Percentiles rank a stretch among this genome's conserved stretches.
Conservation (phyloP, 2,888 invertebrate genomes). For the Drosophila recens region DNA sequence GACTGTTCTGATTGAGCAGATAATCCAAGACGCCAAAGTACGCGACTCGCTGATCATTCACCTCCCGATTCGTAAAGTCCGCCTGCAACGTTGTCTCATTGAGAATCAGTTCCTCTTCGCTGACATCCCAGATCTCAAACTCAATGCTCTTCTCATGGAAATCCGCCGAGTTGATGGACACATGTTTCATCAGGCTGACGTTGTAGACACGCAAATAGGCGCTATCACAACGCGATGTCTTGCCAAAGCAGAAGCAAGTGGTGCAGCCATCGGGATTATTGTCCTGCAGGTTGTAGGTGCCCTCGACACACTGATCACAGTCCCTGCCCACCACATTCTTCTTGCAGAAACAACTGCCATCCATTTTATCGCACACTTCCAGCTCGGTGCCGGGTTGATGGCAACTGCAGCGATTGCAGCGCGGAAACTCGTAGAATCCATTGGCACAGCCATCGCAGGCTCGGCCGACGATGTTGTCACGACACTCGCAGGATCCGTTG, state of each 20-base stretch:
- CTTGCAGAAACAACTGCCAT: conserved; percentile 91
- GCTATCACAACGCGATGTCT: conserved; percentile 93
- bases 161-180: conserved; percentile 77
- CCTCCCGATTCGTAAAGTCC: conserved; percentile 80
- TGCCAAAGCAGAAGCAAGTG: conserved; percentile 98
- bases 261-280: conserved; percentile 96
- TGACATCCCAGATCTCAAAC: conserved; percentile 79
- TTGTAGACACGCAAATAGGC: conserved; percentile 87
- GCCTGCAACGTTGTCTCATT: conserved; percentile 84
- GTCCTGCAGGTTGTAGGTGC: conserved; percentile 95
- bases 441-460: conserved; percentile 94
- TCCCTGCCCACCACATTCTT: conserved; percentile 89
- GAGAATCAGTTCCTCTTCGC: conserved; percentile 73
- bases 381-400: conserved; percentile 92
- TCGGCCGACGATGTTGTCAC: conserved; percentile 93
- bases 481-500: conserved; percentile 94
- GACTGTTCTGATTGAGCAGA: conserved; percentile 87
- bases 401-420: conserved; percentile 94
- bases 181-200: conserved; percentile 82
- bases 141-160: conserved; percentile 74
- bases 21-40: conserved; percentile 85
- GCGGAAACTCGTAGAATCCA: conserved; percentile 95
- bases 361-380: conserved; percentile 94
- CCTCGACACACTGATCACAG: conserved; percentile 94
- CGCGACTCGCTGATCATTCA: conserved; percentile 77